Base-by-base conservation (phyloP, 2,113 vertebrate genomes). In the Poecilia latipinna region DNA sequence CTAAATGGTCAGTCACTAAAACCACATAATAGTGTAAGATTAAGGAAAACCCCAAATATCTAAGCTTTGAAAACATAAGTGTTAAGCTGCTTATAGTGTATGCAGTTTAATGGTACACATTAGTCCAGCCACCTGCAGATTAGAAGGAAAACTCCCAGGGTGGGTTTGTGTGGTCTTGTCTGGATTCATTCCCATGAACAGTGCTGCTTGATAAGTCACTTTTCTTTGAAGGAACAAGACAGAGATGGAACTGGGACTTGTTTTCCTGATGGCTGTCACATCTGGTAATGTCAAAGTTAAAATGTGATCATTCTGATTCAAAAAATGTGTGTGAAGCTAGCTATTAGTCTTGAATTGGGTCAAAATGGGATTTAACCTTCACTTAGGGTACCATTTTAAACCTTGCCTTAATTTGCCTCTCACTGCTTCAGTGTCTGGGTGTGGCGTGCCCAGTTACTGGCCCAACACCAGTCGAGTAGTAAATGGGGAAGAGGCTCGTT, bases 401-500 rank as follows among this genome's bases (percentile, higher is more conserved):
- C 1, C 63, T 65, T 57, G 3, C 19, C 63, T 68, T 24, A 5
- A 65, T 73, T 12, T 70, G 39, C 68, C 5, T 75, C 19, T 54
- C 29, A 66, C 24, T 70, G 29, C 75, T 63, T 1, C 17, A 92
- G 93, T 74, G 37, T 85, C 69, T 77, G 89, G 88, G 19, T 94
- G 92, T 75, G 90, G 93, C 19, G 73, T 61, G 1, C 85, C 92
- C 61, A 82, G 29, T 61, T 66, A 82, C 67, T 51, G 29, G 4
- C 84, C 90, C 12, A 29, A 63, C 75, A 80, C 75, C 17, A 51
- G 33, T 61, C 75, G 82, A 3, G 92, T 93, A 72, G 92, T 94
- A 37, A 89, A 91, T 1, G 92, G 91, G 1, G 75, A 86, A 8
- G 89, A 93, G 39, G 92, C 90, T 37, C 82, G 69, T 11, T 90